A percentile compares a stretch with the other conserved stretches of the same genome.
Conservation (phyloP, 2,888 invertebrate species). For the Cataglyphis rosenhaueri region DNA sequence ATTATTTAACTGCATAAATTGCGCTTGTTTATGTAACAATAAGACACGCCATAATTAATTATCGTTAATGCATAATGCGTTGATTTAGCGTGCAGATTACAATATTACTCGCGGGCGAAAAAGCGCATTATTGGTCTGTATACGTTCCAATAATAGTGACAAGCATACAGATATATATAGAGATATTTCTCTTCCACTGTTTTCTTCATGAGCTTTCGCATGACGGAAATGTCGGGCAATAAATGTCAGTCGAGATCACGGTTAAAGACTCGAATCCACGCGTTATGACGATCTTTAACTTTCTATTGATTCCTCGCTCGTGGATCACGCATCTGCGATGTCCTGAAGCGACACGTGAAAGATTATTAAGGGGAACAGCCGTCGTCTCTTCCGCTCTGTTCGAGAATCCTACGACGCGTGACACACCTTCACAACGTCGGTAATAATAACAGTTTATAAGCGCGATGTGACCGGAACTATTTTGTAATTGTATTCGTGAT, state of each 20-base stretch:
- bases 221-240: conserved; percentile 42
- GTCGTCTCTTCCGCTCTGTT: conserved; percentile 38
- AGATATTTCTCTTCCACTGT: neutral
- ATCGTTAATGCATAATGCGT: conserved; percentile 29
- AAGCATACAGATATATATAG: neutral
- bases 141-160: neutral
- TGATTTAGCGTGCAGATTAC: conserved; percentile 4
- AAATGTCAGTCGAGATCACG: conserved; percentile 41
- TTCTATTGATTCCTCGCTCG: conserved; percentile 53
- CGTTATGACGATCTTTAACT: conserved; percentile 45
- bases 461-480: conserved; percentile 39
- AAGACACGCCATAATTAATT: conserved; percentile 19
- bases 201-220: neutral
- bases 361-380: conserved; percentile 31
- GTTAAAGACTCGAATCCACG: conserved; percentile 43
- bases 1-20: neutral
- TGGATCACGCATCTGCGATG: conserved; percentile 59
- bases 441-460: conserved; percentile 18
- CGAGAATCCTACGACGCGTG: conserved; percentile 31
- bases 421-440: conserved; percentile 35
- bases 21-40: neutral
- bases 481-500: conserved; percentile 31
- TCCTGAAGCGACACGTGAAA: conserved; percentile 45
- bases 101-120: neutral
- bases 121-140: neutral